Evolutionary conservation across 2,797 vertebrate genomes (phyloP).

Genomic region (Hylomyscus alleni): DNA sequence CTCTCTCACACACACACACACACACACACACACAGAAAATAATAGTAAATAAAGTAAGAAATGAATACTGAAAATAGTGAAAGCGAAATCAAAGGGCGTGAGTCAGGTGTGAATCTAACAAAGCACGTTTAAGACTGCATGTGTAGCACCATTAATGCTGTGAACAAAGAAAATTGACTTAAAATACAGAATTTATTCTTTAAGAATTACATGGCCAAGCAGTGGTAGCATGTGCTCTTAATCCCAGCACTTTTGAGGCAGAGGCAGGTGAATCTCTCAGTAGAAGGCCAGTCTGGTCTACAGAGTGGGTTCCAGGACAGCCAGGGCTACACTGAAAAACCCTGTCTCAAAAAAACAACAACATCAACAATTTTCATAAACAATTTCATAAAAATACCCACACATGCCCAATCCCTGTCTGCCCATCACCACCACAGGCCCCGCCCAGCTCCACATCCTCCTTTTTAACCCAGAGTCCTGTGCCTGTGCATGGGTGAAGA

Average conservation of each 20-base stretch:
- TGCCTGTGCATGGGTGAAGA: background rate
- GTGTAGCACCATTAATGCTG: slow-evolving; percentile 9
- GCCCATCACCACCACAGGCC: background rate
- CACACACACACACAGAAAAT: background rate
- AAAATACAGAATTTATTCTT: background rate
- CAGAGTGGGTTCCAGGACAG: background rate
- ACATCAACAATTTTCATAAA: background rate
- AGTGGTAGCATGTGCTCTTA: background rate
- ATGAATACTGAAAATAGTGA: background rate
- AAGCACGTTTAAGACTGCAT: background rate
- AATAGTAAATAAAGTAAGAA: background rate
- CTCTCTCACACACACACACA: too few relatives aligned
- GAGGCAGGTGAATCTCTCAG: background rate
- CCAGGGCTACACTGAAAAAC: background rate
- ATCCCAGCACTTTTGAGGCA: background rate
- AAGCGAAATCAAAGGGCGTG: background rate
- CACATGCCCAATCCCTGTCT: too few relatives aligned
- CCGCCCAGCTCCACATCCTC: background rate
- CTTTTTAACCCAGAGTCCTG: background rate
- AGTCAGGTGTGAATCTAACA: background rate
- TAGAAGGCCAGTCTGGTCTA: background rate
- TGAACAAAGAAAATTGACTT: background rate
- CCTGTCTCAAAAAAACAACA: background rate
- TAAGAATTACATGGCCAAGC: background rate
- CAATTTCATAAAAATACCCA: background rate